Evolutionary conservation across 2,888 invertebrate genomes (phyloP).

Genomic region (Diarsia dahlii): DNA sequence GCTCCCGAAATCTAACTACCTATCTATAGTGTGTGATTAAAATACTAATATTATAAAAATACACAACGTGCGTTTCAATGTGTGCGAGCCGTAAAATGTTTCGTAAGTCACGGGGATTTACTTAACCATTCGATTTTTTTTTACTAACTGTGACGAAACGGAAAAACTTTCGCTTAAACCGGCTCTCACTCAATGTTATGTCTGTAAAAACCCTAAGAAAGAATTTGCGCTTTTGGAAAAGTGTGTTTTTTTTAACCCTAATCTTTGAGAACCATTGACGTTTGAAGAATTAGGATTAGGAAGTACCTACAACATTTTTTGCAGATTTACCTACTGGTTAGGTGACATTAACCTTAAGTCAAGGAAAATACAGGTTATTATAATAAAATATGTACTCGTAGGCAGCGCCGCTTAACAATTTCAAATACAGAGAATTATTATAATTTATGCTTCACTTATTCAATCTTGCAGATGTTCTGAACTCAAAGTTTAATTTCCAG

Average conservation of each 20-base stretch:
- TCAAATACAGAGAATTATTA: too few species aligned
- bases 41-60: slow-evolving; percentile 11
- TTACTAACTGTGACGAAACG: background rate
- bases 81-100: slow-evolving; percentile 23
- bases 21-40: slow-evolving; percentile 2
- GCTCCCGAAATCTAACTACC: too few species aligned
- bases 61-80: background rate
- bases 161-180: slow-evolving; percentile 36
- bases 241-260: background rate
- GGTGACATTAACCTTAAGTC: background rate
- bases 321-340: background rate
- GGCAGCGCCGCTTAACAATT: too few species aligned
- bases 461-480: too few species aligned
- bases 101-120: slow-evolving; percentile 40
- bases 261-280: background rate
- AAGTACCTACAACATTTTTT: background rate
- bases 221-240: background rate
- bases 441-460: too few species aligned
- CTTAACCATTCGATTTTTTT: slow-evolving; percentile 1
- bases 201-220: slow-evolving; percentile 15
- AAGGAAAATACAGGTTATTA: background rate
- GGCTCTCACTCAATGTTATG: background rate
- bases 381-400: too few species aligned
- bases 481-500: too few species aligned
- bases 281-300: background rate